Conservation (phyloP, 2,113 vertebrate species). For the Melanocharis versteri region DNA sequence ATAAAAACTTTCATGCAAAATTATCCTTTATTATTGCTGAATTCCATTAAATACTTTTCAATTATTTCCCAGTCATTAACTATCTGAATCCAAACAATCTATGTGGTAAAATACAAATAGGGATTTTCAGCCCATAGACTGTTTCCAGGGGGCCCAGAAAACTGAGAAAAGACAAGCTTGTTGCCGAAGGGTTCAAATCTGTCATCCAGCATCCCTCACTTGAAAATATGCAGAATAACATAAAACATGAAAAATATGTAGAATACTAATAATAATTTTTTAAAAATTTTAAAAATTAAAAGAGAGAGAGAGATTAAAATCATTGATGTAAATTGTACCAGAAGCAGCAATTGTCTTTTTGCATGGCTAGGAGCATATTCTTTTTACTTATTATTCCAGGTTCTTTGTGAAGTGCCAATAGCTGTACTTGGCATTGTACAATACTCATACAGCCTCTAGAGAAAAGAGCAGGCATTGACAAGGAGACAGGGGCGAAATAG, state of each 20-base stretch:
- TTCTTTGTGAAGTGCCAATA: conserved; percentile 22
- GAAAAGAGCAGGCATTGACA: background rate
- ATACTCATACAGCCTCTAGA: background rate
- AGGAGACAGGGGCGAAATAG: background rate
- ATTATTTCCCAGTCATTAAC: conserved; percentile 26
- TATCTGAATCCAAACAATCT: conserved; percentile 41
- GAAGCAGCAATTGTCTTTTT: background rate
- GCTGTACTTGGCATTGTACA: background rate
- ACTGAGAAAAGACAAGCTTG: background rate
- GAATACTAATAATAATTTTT: no score
- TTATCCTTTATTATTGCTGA: conserved; percentile 4
- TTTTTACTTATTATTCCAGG: background rate
- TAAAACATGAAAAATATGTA: background rate
- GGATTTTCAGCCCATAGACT: background rate
- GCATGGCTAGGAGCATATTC: background rate
- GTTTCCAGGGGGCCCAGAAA: background rate
- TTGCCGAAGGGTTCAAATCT: background rate
- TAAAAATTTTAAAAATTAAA: no score
- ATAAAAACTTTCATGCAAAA: background rate
- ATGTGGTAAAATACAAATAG: background rate
- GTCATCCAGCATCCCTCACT: background rate
- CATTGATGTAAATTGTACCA: background rate
- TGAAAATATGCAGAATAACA: background rate
- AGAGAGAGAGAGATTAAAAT: background rate
- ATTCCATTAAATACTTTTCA: conserved; percentile 25